Base-by-base conservation (phyloP, 2,888 invertebrate genomes). In the Synanthedon vespiformis region DNA sequence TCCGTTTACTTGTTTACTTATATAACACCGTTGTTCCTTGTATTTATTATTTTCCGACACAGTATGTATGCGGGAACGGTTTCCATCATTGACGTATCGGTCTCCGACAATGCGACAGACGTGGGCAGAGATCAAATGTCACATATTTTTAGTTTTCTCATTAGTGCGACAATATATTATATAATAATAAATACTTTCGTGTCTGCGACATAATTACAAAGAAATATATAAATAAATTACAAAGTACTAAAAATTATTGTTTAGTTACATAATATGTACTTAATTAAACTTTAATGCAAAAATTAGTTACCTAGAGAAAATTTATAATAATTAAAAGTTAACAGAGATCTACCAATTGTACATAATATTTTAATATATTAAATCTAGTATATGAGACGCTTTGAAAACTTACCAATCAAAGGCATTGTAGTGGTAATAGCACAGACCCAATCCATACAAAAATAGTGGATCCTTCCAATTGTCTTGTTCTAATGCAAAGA, bases 381-480 rank as follows among this genome's bases (percentile, higher is more conserved):
- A 34, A 34, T 34, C 0, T 34, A 34, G 1, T 2, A 34, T 22
- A 22, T 22, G 5, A 22, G 22, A 22, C 22, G 4, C 8, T 34
- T 34, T 2, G 8, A 34, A 34, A 34, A 93, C 96, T 95, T 81
- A 99, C 99, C 97, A 97, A 77, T 95, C 93, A 83, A 94, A 98
- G 41, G 96, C 94, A 75, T 97, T 96, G 86, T 94, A 99, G 80
- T 99, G 97, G 77, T 97, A 98, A 79, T 99, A 99, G 57, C 97
- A 96, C 49, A 99, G 89, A 1, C 98, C 99, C 49, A 98, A 89
- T 22, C 99, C 99, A 79, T 97, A 99, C 40, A 98, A 89, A 75
- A 97, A 98, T 12, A 94, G 89, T 1, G 95, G 92, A 81, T 98
- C 95, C 77, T 94, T 94, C 95, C 96, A 97, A 68, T 94, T 93